Conservation (phyloP, 2,797 vertebrate species). For the Hoplostethus mediterraneus region DNA sequence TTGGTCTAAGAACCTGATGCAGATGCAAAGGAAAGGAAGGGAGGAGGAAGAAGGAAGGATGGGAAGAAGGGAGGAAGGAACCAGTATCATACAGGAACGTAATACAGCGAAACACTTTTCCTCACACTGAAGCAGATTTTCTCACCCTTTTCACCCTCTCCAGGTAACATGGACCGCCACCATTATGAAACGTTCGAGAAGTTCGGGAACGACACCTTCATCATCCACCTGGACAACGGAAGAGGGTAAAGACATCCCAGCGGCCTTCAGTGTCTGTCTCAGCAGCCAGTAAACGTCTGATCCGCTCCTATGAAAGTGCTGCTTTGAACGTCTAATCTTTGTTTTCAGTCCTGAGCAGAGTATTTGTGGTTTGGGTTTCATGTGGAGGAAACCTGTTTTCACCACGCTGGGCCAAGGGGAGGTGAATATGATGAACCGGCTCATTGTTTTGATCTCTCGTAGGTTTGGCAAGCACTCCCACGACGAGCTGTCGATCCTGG, state of each 20-base stretch:
- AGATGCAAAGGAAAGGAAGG: neutral
- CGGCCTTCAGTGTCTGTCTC: neutral
- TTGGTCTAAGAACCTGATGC: no score
- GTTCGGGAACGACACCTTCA: constrained; percentile 97
- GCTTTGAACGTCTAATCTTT: no score
- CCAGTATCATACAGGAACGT: neutral
- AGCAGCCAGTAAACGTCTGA: neutral
- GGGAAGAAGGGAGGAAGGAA: neutral
- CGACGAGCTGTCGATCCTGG: constrained; percentile 96
- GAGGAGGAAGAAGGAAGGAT: neutral
- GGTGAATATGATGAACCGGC: neutral
- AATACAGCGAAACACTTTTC: neutral
- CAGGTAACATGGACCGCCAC: constrained; percentile 99
- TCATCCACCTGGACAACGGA: constrained; percentile 98
- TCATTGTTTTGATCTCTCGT: neutral
- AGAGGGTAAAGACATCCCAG: constrained; percentile 87
- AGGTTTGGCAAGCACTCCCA: constrained; percentile 98
- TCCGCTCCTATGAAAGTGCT: neutral
- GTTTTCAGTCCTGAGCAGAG: no score
- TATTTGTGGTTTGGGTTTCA: no score
- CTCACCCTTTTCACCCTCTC: constrained; percentile 4
- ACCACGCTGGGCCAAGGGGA: no score
- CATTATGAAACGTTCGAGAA: constrained; percentile 99
- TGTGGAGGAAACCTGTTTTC: no score
- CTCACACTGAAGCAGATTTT: neutral